Evolutionary conservation across 2,888 invertebrate genomes (phyloP), one percentile per base, ranked within the genome.

Genomic region (Pemphredon lugubris): DNA sequence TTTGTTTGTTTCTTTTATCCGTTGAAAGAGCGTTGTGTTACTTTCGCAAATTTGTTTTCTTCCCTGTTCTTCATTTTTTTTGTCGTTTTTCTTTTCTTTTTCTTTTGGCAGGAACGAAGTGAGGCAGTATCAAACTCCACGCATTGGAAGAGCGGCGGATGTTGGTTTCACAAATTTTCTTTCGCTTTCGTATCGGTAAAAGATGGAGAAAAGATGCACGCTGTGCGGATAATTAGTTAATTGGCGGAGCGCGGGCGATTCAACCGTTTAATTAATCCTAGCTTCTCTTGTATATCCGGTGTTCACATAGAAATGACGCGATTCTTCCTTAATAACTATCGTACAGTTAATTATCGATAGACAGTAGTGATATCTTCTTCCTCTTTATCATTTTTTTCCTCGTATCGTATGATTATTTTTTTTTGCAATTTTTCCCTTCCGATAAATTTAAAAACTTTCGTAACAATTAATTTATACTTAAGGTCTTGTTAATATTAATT

Each of bases 401-500:
- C 37, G n/a, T n/a, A n/a, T n/a, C n/a, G n/a, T n/a, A n/a, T n/a
- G n/a, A 2, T 67, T 45, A 48, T 45, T 54, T 53, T 71, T 76
- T 72, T 80, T 84, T 84, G 84, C 85, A 81, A 85, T 84, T 86
- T 85, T 84, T 75, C 81, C 67, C 83, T 79, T 84, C 82, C 81
- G 81, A 88, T 87, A 88, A 88, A 88, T 88, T 88, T 87, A 86
- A 86, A 87, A 88, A 85, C 82, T 85, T 86, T 83, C 82, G 83
- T 87, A 88, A 88, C 88, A 88, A 87, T 88, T 86, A 87, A 87
- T 88, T 86, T 88, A 87, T 87, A 88, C 85, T 88, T 87, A 87
- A 84, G 85, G 85, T 85, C 76, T 84, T 79, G 81, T 88, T 88
- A 88, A 88, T 88, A 88, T 87, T 88, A 88, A 83, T 88, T 89